These are phyloP conservation scores for Chloroceryle amazona DNA, from an alignment of 2,797 vertebrate species.

Conservation along the genomic window DNA sequence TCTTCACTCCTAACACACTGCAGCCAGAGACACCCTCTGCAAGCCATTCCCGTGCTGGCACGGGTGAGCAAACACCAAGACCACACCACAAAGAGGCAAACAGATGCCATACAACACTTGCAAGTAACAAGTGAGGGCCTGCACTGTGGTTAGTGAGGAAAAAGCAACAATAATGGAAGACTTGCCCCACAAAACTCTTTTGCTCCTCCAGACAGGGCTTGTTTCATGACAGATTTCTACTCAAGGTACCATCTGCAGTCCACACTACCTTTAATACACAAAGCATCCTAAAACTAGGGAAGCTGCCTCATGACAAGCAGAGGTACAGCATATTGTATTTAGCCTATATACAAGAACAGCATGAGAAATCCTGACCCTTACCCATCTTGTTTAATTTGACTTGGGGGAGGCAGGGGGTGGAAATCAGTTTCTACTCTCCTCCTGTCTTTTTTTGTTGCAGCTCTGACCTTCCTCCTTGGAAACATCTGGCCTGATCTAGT, in stretches of 20 bases:
- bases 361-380: background rate
- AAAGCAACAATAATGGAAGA: background rate
- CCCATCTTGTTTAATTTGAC: background rate
- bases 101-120: fast-evolving
- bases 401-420: background rate
- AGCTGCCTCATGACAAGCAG: background rate
- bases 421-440: background rate
- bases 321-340: fast-evolving
- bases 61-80: constrained; percentile 50
- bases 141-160: background rate
- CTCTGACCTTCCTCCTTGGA: background rate
- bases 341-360: background rate
- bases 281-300: background rate
- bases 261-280: background rate
- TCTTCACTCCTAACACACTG: background rate
- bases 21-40: background rate
- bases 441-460: background rate
- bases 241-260: background rate
- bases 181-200: background rate
- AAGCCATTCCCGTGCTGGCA: background rate
- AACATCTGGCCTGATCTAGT: background rate
- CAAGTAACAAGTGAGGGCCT: background rate
- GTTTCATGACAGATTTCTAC: background rate
- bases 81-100: background rate
- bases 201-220: background rate